Percentiles rank a stretch among this genome's conserved stretches.
Conservation (phyloP, 2,113 vertebrate species). For the Rousettus leschenaultii region DNA sequence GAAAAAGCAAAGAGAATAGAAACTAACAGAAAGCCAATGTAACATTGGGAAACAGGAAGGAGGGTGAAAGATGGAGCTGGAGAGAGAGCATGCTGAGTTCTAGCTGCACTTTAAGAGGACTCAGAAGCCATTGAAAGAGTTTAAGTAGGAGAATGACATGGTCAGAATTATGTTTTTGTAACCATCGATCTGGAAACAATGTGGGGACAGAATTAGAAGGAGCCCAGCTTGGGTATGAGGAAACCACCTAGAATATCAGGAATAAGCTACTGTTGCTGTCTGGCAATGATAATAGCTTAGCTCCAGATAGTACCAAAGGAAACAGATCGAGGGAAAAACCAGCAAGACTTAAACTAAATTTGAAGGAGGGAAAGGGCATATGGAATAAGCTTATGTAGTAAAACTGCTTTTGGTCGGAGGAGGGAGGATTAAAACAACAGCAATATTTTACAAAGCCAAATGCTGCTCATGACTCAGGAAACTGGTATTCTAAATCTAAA, state of each 20-base stretch:
- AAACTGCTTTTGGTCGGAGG: background rate
- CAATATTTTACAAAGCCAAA: conserved; percentile 46
- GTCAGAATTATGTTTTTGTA: background rate
- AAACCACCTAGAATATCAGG: background rate
- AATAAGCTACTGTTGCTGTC: background rate
- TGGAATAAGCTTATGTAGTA: background rate
- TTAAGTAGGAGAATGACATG: background rate
- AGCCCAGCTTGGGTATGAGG: background rate
- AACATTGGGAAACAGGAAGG: too few species aligned
- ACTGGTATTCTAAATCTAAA: conserved; percentile 46
- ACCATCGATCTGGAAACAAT: background rate
- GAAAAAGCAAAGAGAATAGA: background rate
- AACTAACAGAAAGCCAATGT: background rate
- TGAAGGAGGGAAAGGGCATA: background rate
- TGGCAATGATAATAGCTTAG: background rate
- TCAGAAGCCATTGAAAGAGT: background rate
- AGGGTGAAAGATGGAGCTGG: background rate
- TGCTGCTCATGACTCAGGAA: conserved; percentile 47
- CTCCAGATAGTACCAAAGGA: background rate
- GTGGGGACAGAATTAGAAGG: background rate
- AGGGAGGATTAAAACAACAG: background rate
- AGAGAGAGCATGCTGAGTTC: fast-evolving
- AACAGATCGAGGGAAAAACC: background rate
- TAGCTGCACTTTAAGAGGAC: background rate
- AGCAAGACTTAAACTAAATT: background rate